Percentiles rank a stretch among this genome's conserved stretches.
phyloP scores from a whole-genome alignment of 2,113 vertebrate genomes.

The Alectura lathami region DNA sequence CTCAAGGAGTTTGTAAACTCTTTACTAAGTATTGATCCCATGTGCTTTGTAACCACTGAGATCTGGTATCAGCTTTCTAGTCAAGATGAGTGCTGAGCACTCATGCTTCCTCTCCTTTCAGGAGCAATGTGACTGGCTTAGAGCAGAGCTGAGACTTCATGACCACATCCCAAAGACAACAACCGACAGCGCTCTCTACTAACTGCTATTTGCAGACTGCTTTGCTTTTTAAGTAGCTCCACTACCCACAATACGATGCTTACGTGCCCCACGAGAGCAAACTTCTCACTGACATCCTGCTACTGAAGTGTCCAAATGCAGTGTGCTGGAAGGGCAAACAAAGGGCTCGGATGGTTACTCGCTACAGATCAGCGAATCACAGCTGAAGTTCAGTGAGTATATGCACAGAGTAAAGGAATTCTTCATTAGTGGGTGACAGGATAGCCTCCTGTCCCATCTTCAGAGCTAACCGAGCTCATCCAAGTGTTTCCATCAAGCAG shows the following conservation, averaged over 20 bases:
- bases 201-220: background rate
- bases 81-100: background rate
- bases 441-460: background rate
- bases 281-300: background rate
- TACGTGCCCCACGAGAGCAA: background rate
- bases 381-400: background rate
- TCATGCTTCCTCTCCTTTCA: background rate
- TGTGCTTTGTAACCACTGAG: background rate
- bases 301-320: background rate
- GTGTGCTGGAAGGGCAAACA: background rate
- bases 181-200: background rate
- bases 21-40: background rate
- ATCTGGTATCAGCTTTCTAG: background rate
- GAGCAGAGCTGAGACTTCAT: no score
- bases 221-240: background rate
- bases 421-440: no score
- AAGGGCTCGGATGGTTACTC: background rate
- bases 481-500: background rate
- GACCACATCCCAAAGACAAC: background rate
- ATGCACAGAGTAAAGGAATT: background rate
- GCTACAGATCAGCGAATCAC: background rate
- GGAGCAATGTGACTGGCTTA: background rate
- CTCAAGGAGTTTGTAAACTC: background rate
- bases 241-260: background rate
- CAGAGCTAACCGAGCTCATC: background rate